Evolutionary conservation across 2,797 vertebrate species (phyloP), one percentile per base, ranked within the genome.

Genomic region (Argentina silus): DNA sequence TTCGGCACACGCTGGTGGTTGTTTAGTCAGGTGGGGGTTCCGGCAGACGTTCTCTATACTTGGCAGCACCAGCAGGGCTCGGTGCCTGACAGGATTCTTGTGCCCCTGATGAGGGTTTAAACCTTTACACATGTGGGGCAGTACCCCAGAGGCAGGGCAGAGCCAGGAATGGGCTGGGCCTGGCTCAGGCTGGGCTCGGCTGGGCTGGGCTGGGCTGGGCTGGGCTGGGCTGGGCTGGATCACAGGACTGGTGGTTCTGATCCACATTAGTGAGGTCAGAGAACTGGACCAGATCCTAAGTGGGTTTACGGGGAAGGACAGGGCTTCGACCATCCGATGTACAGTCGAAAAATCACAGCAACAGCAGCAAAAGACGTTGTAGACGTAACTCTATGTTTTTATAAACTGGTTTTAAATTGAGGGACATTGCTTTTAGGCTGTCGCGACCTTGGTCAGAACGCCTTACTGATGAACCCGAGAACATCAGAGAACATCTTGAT

Each of bases 11-110:
- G 78, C 78, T 77, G 77, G 82, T 55, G 68, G 84, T 86, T 89
- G 89, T 90, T 90, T 87, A 87, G 86, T 86, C 85, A 86, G 90
- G 83, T 89, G 84, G 72, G 73, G 72, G 78, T 77, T 71, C 83
- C 77, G 80, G 73, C 73, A 77, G 69, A 69, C 79, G 79, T 79
- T 83, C 69, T 70, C 81, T 73, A 83, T 80, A 85, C 81, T 68
- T 78, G 68, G 83, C 75, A 48, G 23, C 14, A 10, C 9, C 17
- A 57, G 71, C 4, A 70, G 86, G 74, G 23, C 11, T 15, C 3
- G 23, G 76, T 88, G 86, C 91, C 83, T 90, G 89, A 87, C 88
- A 83, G 83, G 74, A 15, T 71, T 50, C 75, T 77, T 15, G 10
- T 4, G 12, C 19, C n/a, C 48, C 55, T 67, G 19, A 62, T 56